Evolutionary conservation across 2,797 vertebrate species (phyloP), one percentile per base, ranked within the genome.

Genomic region (Neosilurus mollespiculum): DNA sequence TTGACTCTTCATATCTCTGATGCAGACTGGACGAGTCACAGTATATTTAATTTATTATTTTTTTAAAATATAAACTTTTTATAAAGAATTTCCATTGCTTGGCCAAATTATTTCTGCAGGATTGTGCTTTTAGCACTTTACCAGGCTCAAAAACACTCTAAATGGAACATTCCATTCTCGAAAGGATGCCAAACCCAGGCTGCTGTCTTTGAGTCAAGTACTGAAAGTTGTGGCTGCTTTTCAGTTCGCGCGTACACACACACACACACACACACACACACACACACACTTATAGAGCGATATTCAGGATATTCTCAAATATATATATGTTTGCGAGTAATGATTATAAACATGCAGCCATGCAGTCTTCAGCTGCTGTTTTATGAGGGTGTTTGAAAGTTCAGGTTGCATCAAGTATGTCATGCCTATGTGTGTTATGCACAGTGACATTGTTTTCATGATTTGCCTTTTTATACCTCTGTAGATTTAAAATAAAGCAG

Each of bases 161-260:
- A 62, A 49, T 62, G 76, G 76, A 84, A 73, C n/a, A 62, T 84
- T 80, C 49, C 66, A n/a, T 72, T 70, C 65, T 62, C 62, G 2
- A 62, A 24, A 34, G 61, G 67, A 61, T 26, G 56, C 79, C 79
- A 70, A 11, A 70, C 54, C 56, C 22, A 49, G 51, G 66, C 80
- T 81, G 66, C 80, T 81, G 80, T 81, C 54, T 65, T 72, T 61
- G n/a, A 61, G 18, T 59, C 30, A 5, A 76, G 73, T 59, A 76
- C 80, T 81, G 61, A 71, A 58, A 61, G 51, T n/a, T 49, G 56
- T 81, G 80, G 20, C 80, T 81, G 20, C 9, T 10, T 61, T 65
- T 81, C 67, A 56, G 26, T 49, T 54, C 9, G 2, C 9, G 14
- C 53, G 9, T 2, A 7, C 14, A 54, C 14, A 54, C 14, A 54